Evolutionary conservation across 2,797 vertebrate species (phyloP).

Genomic region (Meda fulgida): DNA sequence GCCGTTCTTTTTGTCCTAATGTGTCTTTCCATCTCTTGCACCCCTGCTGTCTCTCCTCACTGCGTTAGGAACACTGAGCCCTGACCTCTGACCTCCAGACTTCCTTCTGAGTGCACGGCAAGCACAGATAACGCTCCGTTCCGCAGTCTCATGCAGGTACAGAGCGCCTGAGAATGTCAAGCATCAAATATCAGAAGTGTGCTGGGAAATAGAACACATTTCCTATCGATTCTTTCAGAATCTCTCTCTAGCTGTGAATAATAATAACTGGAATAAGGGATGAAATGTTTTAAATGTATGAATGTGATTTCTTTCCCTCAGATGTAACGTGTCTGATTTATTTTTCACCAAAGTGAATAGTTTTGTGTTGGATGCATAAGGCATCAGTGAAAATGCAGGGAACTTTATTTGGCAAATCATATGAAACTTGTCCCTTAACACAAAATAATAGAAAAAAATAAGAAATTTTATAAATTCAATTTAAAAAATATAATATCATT

Average conservation of each 20-base stretch:
- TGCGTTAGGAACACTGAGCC: constrained; percentile 18
- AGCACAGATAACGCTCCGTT: constrained; percentile 67
- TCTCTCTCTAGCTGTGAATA: background rate
- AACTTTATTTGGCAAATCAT: background rate
- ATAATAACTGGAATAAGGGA: background rate
- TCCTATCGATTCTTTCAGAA: background rate
- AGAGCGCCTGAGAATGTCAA: constrained; percentile 77
- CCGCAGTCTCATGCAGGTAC: constrained; percentile 62
- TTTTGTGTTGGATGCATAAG: constrained; percentile 1
- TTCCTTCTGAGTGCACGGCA: constrained; percentile 47
- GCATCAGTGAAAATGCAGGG: background rate
- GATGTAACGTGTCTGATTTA: background rate
- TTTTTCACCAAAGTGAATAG: background rate
- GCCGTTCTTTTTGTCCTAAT: constrained; percentile 35
- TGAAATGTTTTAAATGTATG: constrained; percentile 2
- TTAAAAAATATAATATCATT: background rate
- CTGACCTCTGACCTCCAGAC: constrained; percentile 57
- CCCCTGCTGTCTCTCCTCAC: constrained; percentile 59
- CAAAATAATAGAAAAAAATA: background rate
- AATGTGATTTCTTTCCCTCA: background rate
- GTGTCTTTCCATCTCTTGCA: constrained; percentile 18
- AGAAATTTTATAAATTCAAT: background rate
- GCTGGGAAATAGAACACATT: constrained; percentile 69
- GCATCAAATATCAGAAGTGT: constrained; percentile 74
- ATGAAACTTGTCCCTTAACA: background rate